These are phyloP conservation scores for Grapholita molesta DNA, from an alignment of 1,140 invertebrate species.

Conservation along the genomic window DNA sequence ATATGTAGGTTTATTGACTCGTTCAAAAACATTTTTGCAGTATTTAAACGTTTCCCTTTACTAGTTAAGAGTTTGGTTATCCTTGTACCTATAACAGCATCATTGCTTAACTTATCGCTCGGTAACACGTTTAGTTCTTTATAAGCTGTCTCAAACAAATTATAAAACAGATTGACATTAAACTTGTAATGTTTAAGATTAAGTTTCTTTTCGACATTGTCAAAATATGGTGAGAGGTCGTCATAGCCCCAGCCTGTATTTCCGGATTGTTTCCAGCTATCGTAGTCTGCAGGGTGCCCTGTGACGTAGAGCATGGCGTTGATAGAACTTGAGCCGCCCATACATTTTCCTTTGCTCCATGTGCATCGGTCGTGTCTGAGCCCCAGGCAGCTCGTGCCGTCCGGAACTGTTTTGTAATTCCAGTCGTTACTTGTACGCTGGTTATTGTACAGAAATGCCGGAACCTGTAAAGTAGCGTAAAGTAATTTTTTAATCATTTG, in stretches of 20 bases:
- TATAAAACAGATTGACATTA: conserved; percentile 48
- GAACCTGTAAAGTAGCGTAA: conserved; percentile 64
- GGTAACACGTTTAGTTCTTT: conserved; percentile 39
- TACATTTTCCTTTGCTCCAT: conserved; percentile 84
- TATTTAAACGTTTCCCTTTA: conserved; percentile 81
- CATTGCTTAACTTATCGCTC: conserved; percentile 48
- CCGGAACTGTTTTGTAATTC: conserved; percentile 81
- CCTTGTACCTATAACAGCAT: conserved; percentile 63
- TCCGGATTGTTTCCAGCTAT: conserved; percentile 80
- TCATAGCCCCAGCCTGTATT: conserved; percentile 82
- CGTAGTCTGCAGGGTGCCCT: conserved; percentile 83
- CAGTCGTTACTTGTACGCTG: conserved; percentile 81
- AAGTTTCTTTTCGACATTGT: conserved; percentile 59
- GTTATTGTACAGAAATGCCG: conserved; percentile 72
- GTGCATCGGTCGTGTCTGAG: conserved; percentile 76
- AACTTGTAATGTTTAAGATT: conserved; percentile 31
- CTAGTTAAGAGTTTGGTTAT: conserved; percentile 55
- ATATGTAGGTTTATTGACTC: conserved; percentile 79
- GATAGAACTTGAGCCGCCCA: conserved; percentile 88
- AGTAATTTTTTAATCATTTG: too few relatives aligned
- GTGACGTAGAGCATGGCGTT: conserved; percentile 91
- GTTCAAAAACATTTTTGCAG: conserved; percentile 80
- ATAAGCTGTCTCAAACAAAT: conserved; percentile 62
- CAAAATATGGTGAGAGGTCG: conserved; percentile 81
- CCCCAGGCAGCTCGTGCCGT: conserved; percentile 77